A percentile compares a stretch with the other conserved stretches of the same genome.
Evolutionary conservation across 2,888 invertebrate genomes (phyloP).

Genomic region (Ceratothoa steindachneri): DNA sequence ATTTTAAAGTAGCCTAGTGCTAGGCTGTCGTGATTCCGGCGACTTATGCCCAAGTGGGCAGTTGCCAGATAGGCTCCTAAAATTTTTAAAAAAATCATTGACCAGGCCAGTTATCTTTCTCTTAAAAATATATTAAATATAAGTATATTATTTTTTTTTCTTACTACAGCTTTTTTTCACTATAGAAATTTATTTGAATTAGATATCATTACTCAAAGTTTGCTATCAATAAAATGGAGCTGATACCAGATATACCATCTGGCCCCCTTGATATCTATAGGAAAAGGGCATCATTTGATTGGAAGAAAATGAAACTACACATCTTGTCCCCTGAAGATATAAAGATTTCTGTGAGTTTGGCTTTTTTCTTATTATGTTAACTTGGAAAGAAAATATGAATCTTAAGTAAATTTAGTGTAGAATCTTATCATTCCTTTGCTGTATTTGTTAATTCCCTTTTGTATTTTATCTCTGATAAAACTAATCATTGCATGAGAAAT

Average conservation of each 20-base stretch:
- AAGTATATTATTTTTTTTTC: neutral
- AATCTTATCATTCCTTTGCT: neutral
- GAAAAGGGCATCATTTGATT: slow-evolving; percentile 74
- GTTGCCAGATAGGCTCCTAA: too few relatives aligned
- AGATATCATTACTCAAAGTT: neutral
- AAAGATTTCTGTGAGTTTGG: slow-evolving; percentile 66
- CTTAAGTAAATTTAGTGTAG: neutral
- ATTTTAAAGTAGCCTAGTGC: too few relatives aligned
- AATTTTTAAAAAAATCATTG: too few relatives aligned
- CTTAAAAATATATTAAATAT: too few relatives aligned
- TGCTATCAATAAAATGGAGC: neutral
- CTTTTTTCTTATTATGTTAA: neutral
- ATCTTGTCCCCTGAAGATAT: slow-evolving; percentile 73
- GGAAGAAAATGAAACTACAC: slow-evolving; percentile 75
- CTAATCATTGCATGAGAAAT: too few relatives aligned
- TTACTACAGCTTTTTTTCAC: neutral
- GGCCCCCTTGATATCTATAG: slow-evolving; percentile 77
- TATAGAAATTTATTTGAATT: neutral
- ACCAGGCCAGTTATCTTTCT: too few relatives aligned
- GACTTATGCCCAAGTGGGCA: too few relatives aligned
- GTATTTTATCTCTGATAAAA: neutral
- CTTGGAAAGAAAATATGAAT: neutral
- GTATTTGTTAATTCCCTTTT: neutral
- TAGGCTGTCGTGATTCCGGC: too few relatives aligned
- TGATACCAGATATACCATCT: slow-evolving; percentile 52